Conservation (phyloP, 2,797 vertebrate species). For the Tamandua tetradactyla region DNA sequence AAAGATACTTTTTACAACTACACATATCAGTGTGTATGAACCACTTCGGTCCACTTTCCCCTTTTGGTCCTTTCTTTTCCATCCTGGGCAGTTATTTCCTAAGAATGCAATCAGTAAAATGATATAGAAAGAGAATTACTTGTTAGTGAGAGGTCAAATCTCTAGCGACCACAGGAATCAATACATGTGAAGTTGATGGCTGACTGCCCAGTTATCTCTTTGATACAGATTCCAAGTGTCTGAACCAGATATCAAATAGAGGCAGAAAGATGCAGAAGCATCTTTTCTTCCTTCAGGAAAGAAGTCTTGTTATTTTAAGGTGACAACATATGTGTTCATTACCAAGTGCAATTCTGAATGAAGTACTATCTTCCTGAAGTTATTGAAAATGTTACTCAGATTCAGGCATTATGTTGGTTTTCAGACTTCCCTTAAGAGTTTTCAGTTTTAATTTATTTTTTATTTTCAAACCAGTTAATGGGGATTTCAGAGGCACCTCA, state of each 20-base stretch:
- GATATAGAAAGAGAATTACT: neutral
- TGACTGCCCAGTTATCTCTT: constrained; percentile 23
- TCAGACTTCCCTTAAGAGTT: neutral
- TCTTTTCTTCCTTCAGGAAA: neutral
- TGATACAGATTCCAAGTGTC: neutral
- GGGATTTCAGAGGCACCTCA: neutral
- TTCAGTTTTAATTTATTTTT: neutral
- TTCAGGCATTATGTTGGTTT: neutral
- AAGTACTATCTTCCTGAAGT: neutral
- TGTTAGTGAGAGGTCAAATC: neutral
- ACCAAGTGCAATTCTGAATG: neutral
- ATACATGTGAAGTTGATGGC: neutral
- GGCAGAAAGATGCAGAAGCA: neutral
- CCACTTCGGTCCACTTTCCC: neutral
- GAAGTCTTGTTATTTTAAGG: neutral
- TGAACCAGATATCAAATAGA: constrained; percentile 23
- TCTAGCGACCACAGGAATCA: neutral
- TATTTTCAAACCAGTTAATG: neutral
- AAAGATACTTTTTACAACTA: neutral
- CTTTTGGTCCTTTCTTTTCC: neutral
- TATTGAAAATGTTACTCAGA: neutral
- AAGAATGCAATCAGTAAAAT: neutral
- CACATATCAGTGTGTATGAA: neutral
- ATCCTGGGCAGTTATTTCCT: neutral
- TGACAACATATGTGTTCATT: neutral